Evolutionary conservation across 2,888 invertebrate species (phyloP).

Genomic region (Phania funesta): DNA sequence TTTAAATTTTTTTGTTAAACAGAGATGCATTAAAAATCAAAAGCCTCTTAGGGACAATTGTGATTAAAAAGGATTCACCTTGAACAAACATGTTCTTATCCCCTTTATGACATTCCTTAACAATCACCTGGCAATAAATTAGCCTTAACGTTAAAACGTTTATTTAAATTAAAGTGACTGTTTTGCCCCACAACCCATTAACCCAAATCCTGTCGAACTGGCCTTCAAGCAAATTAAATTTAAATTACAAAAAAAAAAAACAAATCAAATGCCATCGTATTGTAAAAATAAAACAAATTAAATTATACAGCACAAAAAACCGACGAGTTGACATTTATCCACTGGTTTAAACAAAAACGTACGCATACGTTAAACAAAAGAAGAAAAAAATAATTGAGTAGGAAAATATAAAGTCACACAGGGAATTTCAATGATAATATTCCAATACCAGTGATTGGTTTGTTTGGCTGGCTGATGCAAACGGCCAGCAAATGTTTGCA

Average conservation of each 20-base stretch:
- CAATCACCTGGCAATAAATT: too few relatives aligned
- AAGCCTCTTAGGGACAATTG: too few relatives aligned
- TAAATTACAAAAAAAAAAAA: slow-evolving; percentile 20
- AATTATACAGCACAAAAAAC: slow-evolving; percentile 14
- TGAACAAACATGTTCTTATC: too few relatives aligned
- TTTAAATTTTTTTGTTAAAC: too few relatives aligned
- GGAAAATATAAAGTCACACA: slow-evolving; percentile 46
- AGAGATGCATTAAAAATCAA: too few relatives aligned
- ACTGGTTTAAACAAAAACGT: slow-evolving; percentile 13
- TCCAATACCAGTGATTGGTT: slow-evolving; percentile 55
- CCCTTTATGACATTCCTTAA: too few relatives aligned
- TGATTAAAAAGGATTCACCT: too few relatives aligned
- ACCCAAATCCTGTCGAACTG: not conserved
- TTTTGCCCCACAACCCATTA: not conserved
- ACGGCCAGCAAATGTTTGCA: not conserved
- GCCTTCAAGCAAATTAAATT: slow-evolving; percentile 23
- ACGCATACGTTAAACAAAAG: not conserved
- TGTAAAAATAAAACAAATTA: slow-evolving; percentile 10
- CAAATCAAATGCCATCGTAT: slow-evolving; percentile 47
- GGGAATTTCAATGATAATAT: slow-evolving; percentile 61
- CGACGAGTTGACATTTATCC: not conserved
- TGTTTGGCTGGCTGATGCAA: slow-evolving; percentile 27
- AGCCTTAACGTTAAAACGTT: too few relatives aligned
- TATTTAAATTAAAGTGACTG: not conserved
- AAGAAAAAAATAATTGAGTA: slow-evolving; percentile 51